These are phyloP conservation scores for Irena cyanogastra DNA, from an alignment of 2,113 vertebrate genomes.

Conservation along the genomic window DNA sequence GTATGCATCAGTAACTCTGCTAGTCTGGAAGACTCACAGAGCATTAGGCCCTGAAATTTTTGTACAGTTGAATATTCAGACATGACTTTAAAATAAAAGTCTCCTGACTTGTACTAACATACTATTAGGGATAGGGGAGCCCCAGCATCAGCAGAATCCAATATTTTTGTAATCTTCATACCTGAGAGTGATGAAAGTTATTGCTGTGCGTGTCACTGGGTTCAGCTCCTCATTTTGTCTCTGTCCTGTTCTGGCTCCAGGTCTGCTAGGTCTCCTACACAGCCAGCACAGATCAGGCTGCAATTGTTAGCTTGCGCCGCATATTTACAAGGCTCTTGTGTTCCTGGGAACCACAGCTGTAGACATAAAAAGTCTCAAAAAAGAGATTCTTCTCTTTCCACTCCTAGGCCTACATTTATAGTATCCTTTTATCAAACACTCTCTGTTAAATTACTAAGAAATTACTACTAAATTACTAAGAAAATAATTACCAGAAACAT, in stretches of 20 bases:
- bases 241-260: background rate
- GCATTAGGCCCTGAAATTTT: background rate
- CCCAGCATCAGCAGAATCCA: background rate
- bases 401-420: background rate
- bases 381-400: background rate
- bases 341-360: background rate
- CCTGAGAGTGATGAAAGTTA: background rate
- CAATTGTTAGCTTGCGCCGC: background rate
- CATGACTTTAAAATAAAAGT: background rate
- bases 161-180: background rate
- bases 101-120: background rate
- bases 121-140: background rate
- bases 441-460: background rate
- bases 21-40: background rate
- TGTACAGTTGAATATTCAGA: background rate
- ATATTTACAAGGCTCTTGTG: background rate
- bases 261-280: background rate
- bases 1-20: background rate
- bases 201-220: background rate
- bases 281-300: background rate
- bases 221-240: background rate
- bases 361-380: background rate
- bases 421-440: background rate
- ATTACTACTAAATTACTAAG: background rate
- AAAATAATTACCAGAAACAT: background rate